Evolutionary conservation across 2,797 vertebrate species (phyloP), one percentile per base, ranked within the genome.

Genomic region (Neopelma chrysocephalum): DNA sequence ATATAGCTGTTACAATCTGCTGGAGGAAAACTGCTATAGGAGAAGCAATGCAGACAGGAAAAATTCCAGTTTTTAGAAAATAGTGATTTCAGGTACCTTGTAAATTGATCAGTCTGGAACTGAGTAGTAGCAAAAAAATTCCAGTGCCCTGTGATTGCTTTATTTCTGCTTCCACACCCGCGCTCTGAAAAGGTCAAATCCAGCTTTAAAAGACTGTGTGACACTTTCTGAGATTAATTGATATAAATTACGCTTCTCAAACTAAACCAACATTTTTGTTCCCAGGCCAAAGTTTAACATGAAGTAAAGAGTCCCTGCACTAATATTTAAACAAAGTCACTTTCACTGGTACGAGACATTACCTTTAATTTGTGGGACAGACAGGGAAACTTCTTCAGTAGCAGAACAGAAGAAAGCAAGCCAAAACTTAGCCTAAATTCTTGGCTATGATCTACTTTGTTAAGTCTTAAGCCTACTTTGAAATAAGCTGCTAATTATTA

Each of bases 51-150:
- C 66, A 94, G 78, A 78, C 77, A 93, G 75, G 79, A 65, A 87
- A 73, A 89, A 47, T 21, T 75, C 38, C 69, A 58, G 36, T 48
- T 95, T 94, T 90, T 32, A 94, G 77, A 87, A 93, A 87, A 89
- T 68, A 94, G 16, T 71, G 84, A 69, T 50, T 90, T 95, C 58
- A 89, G 77, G 66, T 36, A 94, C 68, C 90, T 92, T 91, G 87
- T 87, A 96, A 97, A 96, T 64, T 94, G 86, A 97, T 84, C 79
- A 42, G 70, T 66, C 79, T 93, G 71, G 75, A 93, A 96, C 19
- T 21, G 47, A 88, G 78, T 48, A 86, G 71, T 38, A 88, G 78
- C 42, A 93, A 96, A 94, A 90, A 94, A 90, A 96, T 82, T 91
- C 51, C 89, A 78, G 65, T 66, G 43, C 69, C 87, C 51, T 91